Evolutionary conservation across 2,797 vertebrate genomes (phyloP), one percentile per base, ranked within the genome.

Genomic region (Etheostoma perlongum): DNA sequence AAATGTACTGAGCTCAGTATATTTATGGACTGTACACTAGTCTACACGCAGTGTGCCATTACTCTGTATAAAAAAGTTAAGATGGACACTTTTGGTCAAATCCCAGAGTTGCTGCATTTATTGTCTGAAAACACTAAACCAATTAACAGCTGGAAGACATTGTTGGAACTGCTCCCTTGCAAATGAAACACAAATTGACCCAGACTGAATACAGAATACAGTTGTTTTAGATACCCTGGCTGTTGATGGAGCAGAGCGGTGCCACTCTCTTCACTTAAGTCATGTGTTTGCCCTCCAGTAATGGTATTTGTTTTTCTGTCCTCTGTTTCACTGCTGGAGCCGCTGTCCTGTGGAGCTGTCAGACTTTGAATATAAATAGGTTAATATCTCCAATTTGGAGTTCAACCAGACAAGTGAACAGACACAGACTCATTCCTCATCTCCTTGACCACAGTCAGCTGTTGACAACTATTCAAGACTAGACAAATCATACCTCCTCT

Each of bases 341-440:
- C 27, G 44, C 76, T 27, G 74, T 73, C 85, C 85, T 1, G 68
- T 13, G 16, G 84, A 88, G 87, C 82, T 44, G 84, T 85, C 82
- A 80, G 81, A 62, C 79, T 58, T 42, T 4, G 55, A 81, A 78
- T 88, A 89, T 81, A 89, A 92, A 91, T 87, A 88, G 84, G 88
- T 88, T 87, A 84, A 93, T 90, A 85, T 90, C 82, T 83, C 73
- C 63, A 85, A 85, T 86, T 88, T 86, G 72, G 85, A 92, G 90
- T 85, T 91, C 90, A 88, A 67, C 44, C 72, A 83, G 74, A 81
- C 75, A 78, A 72, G 79, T 52, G 73, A 84, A 77, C 65, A 83
- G 66, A 55, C 72, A 8, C 70, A 48, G 54, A 59, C 72, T 82
- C 79, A 67, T 85, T 87, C 80, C 70, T 86, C 75, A 66, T 76